Evolutionary conservation across 2,113 vertebrate genomes (phyloP), one percentile per base, ranked within the genome.

Genomic region (Bettongia penicillata): DNA sequence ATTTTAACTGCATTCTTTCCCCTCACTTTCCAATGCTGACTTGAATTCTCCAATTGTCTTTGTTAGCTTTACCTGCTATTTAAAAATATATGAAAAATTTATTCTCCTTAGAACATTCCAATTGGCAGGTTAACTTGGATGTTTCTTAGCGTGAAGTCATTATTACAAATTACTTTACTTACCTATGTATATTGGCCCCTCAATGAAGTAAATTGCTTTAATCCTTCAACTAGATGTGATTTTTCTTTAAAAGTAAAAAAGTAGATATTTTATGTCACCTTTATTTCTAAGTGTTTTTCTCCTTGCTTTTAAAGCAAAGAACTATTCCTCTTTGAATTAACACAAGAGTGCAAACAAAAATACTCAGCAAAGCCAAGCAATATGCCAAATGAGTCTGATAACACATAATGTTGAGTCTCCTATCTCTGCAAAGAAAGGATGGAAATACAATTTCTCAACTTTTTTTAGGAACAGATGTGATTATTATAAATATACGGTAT

Each of bases 41-140:
- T 77, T 43, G 95, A 0, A 16, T 25, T 95, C 14, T 95, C 37
- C 47, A 53, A 94, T 95, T 96, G 93, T 90, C 90, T 94, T 92
- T 37, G 84, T 22, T 94, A 91, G 57, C 51, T 96, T 97, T 68
- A 10, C 52, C 93, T 94, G 57, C 57, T 68, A 90, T 95, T 90
- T 94, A 25, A 37, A 89, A 94, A 95, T 92, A 61, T 22, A 25
- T 14, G 10, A 12, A 94, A 48, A 84, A 91, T 52, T 43, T 50
- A 93, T 95, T 96, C 92, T 93, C 89, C 93, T 49, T 9, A 91
- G 68, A 49, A 53, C 50, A 93, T 93, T 23, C 48, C 52, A 89
- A 92, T 53, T 61, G 8, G 57, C 61, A 10, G 9, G 4, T 52
- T 47, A 7, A 53, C n/a, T 16, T 55, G 22, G 26, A 90, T 52